Evolutionary conservation across 2,797 vertebrate genomes (phyloP).

Genomic region (Notamacropus eugenii): DNA sequence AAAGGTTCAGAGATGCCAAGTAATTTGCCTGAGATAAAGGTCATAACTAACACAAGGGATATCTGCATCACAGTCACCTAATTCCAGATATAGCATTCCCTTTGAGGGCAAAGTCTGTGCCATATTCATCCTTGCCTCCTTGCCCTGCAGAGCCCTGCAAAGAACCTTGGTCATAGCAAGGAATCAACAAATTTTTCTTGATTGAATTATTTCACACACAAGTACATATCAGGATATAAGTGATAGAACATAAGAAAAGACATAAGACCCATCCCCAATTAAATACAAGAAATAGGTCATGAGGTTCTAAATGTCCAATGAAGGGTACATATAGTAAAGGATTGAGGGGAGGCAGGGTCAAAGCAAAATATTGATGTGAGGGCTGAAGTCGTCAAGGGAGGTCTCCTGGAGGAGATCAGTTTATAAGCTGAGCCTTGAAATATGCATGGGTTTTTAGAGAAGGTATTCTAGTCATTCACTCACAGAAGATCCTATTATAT

Average conservation of each 20-base stretch:
- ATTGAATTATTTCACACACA: not conserved
- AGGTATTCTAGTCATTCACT: not conserved
- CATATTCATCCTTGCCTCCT: not conserved
- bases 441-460: not conserved
- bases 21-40: not conserved
- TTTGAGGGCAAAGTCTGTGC: not conserved
- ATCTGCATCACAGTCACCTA: not conserved
- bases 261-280: not conserved
- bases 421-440: not conserved
- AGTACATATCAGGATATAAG: not conserved
- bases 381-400: not conserved
- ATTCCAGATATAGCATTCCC: not conserved
- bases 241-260: not conserved
- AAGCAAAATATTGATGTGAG: not conserved
- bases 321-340: not conserved
- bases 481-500: too few relatives aligned
- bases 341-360: not conserved
- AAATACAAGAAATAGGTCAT: not conserved
- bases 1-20: not conserved
- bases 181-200: too few relatives aligned
- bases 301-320: not conserved
- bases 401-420: not conserved
- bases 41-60: not conserved
- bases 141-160: not conserved
- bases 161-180: not conserved